These are phyloP conservation scores for Pterocles orientalis DNA, from an alignment of 2,113 vertebrate genomes.

Conservation along the genomic window DNA sequence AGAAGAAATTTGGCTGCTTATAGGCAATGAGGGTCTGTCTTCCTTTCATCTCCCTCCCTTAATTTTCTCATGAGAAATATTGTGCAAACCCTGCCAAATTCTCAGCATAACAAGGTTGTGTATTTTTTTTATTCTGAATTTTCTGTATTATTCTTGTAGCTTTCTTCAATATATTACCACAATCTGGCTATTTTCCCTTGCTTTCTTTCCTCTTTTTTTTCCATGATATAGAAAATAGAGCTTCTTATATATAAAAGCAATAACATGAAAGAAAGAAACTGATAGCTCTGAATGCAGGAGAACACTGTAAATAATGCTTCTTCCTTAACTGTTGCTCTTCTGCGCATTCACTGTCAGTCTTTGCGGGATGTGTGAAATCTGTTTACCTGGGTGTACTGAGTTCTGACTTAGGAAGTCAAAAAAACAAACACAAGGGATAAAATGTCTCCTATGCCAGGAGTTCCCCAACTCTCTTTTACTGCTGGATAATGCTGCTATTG, in stretches of 20 bases:
- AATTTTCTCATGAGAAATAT: not conserved
- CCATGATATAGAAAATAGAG: not conserved
- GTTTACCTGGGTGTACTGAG: not conserved
- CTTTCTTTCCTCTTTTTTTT: not conserved
- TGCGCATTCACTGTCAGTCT: not conserved
- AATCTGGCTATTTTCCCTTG: not conserved
- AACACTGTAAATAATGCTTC: not conserved
- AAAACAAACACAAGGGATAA: not conserved
- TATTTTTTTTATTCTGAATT: not conserved
- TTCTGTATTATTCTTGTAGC: not conserved
- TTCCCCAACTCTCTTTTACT: not conserved
- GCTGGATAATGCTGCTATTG: not conserved
- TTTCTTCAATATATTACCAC: not conserved
- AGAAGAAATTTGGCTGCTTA: not conserved
- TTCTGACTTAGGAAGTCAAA: not conserved
- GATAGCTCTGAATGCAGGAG: not conserved
- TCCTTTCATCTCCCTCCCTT: not conserved
- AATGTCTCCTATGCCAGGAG: fast-evolving
- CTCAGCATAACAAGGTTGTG: not conserved
- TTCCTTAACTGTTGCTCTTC: not conserved
- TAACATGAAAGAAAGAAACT: not conserved
- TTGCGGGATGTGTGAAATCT: not conserved
- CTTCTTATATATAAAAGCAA: not conserved
- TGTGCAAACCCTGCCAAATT: not conserved
- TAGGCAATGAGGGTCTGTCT: not conserved